Evolutionary conservation across 2,797 vertebrate genomes (phyloP).

Genomic region (Neosilurus hyrtlii): DNA sequence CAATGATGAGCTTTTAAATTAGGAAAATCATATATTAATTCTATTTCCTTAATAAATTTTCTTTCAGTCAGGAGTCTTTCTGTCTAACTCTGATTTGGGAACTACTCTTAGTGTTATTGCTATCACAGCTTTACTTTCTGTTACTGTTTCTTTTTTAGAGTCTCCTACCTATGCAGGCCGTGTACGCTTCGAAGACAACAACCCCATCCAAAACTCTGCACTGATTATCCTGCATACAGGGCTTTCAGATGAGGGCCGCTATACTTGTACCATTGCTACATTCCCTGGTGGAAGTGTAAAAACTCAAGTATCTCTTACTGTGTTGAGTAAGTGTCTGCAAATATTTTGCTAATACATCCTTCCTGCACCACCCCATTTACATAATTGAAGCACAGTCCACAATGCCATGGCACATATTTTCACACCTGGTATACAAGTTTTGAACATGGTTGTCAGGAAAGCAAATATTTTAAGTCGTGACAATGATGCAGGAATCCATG

Average conservation of each 20-base stretch:
- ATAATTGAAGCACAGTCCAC: not conserved
- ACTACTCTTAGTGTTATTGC: not conserved
- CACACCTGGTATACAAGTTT: not conserved
- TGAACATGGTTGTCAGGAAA: not conserved
- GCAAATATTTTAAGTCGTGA: not conserved
- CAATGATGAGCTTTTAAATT: not conserved
- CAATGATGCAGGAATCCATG: not conserved
- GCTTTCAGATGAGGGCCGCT: constrained; percentile 77
- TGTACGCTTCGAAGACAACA: constrained; percentile 61
- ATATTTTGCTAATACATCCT: not conserved
- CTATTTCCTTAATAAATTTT: not conserved
- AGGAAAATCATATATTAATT: not conserved
- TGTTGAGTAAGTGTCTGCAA: constrained; percentile 71
- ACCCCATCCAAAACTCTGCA: constrained; percentile 65
- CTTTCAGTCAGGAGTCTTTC: not conserved
- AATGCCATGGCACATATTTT: not conserved
- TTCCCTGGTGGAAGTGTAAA: constrained; percentile 83
- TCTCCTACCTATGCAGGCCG: constrained; percentile 41
- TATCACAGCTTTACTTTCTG: not conserved
- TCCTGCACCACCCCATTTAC: not conserved
- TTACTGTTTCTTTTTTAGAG: constrained; percentile 23
- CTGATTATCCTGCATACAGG: constrained; percentile 68
- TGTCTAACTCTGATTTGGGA: not conserved
- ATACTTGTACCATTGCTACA: constrained; percentile 78
- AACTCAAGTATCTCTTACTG: constrained; percentile 68